phyloP scores from a whole-genome alignment of 2,888 invertebrate genomes.

The Willowsia nigromaculata region DNA sequence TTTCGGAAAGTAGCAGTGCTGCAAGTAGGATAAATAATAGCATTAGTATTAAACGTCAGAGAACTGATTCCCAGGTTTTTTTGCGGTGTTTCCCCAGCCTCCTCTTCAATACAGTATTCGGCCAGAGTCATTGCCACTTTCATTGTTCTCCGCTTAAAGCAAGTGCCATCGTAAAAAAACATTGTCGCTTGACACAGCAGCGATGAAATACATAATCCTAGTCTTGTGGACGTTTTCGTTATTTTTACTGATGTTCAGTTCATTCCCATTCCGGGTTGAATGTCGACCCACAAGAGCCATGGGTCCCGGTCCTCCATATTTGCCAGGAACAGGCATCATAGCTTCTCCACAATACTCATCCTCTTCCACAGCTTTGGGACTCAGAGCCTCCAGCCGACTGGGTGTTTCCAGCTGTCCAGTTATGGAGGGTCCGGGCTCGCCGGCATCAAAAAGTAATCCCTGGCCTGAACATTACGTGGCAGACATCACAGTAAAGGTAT shows the following conservation, averaged over 20 bases:
- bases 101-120: neutral
- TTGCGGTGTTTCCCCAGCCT: neutral
- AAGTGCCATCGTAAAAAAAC: neutral
- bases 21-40: neutral
- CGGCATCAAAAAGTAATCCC: constrained; percentile 59
- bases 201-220: constrained; percentile 78
- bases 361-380: constrained; percentile 39
- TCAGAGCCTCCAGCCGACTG: constrained; percentile 7
- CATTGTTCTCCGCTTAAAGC: neutral
- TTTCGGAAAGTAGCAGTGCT: neutral
- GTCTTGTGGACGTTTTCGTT: constrained; percentile 78
- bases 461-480: constrained; percentile 76
- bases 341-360: constrained; percentile 31
- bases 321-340: constrained; percentile 52
- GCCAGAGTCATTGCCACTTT: neutral
- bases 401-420: constrained; percentile 74
- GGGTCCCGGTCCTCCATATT: constrained; percentile 75
- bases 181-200: constrained; percentile 41
- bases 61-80: neutral
- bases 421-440: constrained; percentile 73
- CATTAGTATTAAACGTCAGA: neutral
- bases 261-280: constrained; percentile 78
- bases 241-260: constrained; percentile 78
- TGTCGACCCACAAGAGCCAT: constrained; percentile 77
- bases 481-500: constrained; percentile 78